These are phyloP conservation scores for Aphis craccivora DNA, from an alignment of 1,140 invertebrate species.

Conservation along the genomic window DNA sequence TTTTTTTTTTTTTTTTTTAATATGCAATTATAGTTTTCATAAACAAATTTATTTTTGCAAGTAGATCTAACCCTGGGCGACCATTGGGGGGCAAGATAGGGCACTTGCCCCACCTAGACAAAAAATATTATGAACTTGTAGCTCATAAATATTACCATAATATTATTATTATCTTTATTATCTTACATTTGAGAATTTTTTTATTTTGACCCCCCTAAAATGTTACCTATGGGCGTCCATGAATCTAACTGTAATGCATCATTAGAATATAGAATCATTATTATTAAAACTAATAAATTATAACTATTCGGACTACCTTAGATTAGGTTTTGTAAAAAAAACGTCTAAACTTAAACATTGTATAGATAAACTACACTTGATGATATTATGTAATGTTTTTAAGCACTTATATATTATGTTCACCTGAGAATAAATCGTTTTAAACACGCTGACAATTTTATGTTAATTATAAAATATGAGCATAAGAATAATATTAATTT, in stretches of 20 bases:
- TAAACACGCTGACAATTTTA: neutral
- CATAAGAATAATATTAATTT: neutral
- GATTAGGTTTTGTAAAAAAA: neutral
- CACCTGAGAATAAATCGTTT: neutral
- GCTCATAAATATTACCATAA: too few species aligned
- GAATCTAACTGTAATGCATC: neutral
- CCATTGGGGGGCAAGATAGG: too few species aligned
- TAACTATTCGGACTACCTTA: neutral
- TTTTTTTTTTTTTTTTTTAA: neutral
- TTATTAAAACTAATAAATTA: neutral
- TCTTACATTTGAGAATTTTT: too few species aligned
- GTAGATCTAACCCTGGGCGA: too few species aligned
- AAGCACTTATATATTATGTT: neutral
- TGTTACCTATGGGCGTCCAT: too few species aligned
- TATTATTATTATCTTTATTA: too few species aligned
- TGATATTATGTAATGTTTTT: neutral
- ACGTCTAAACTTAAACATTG: neutral
- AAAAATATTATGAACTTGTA: too few species aligned
- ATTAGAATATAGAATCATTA: neutral
- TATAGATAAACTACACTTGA: neutral
- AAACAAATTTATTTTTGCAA: neutral
- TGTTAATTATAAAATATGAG: neutral
- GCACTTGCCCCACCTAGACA: too few species aligned
- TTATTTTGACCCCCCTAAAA: too few species aligned
- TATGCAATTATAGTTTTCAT: neutral